phyloP scores from a whole-genome alignment of 2,113 vertebrate species.

The Ophthalmolycus amberensis region DNA sequence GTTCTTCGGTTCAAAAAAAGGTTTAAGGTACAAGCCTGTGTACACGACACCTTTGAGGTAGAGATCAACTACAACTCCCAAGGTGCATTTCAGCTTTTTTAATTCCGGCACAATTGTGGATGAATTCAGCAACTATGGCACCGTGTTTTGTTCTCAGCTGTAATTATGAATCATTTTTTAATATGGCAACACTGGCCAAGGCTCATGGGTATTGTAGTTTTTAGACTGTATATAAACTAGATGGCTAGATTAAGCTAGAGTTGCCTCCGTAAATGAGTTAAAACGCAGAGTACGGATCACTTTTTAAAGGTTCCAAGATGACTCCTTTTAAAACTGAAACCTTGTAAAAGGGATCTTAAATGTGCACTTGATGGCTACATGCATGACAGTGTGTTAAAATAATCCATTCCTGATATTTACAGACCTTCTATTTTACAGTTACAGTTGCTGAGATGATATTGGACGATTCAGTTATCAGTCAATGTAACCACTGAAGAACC shows the following conservation, averaged over 20 bases:
- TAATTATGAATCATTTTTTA: neutral
- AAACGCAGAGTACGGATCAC: neutral
- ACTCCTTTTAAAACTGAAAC: neutral
- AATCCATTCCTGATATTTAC: neutral
- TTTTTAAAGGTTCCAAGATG: neutral
- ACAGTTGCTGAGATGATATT: neutral
- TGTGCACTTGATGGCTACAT: neutral
- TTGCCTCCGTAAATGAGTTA: neutral
- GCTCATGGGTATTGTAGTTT: too few relatives aligned
- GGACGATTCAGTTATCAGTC: neutral
- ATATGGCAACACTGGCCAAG: too few relatives aligned
- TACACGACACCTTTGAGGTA: neutral
- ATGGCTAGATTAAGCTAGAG: neutral
- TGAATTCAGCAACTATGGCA: neutral
- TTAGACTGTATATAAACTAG: neutral
- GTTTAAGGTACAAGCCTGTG: too few relatives aligned
- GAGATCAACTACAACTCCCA: neutral
- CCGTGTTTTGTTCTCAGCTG: neutral
- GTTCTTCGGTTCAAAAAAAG: neutral
- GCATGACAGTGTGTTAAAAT: neutral
- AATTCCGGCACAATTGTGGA: neutral
- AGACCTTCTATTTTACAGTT: neutral
- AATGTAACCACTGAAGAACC: neutral
- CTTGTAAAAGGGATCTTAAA: neutral
- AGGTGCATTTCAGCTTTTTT: neutral